Conservation (phyloP, 2,888 invertebrate genomes). For the Euplagia quadripunctaria region DNA sequence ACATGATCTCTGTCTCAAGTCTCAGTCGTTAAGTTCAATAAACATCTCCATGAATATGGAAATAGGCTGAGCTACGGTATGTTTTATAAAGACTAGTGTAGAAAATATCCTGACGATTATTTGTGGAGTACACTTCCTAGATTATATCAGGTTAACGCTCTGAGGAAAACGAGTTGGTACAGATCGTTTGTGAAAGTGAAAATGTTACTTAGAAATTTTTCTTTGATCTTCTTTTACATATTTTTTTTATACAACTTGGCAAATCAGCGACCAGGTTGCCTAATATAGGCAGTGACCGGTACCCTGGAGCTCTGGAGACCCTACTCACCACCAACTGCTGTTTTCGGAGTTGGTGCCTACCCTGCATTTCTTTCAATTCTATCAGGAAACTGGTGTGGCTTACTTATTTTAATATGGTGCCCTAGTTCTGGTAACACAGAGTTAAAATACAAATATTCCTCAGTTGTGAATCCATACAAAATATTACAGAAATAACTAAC, state of each 20-base stretch:
- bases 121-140: constrained; percentile 7
- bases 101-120: neutral
- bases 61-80: neutral
- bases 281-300: no score
- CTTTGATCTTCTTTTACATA: neutral
- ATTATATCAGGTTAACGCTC: constrained; percentile 18
- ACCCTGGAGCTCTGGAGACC: no score
- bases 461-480: no score
- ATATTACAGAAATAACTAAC: no score
- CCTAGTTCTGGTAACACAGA: no score
- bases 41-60: constrained; percentile 2
- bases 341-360: no score
- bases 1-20: neutral
- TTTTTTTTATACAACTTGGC: neutral
- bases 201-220: neutral
- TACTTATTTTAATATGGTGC: no score
- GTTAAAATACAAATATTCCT: no score
- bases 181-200: neutral
- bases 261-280: no score
- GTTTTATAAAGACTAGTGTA: neutral
- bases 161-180: constrained; percentile 9
- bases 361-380: no score
- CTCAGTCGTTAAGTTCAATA: neutral
- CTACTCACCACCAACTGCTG: no score
- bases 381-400: no score